Evolutionary conservation across 2,797 vertebrate species (phyloP).

Genomic region (Sarcoramphus papa): DNA sequence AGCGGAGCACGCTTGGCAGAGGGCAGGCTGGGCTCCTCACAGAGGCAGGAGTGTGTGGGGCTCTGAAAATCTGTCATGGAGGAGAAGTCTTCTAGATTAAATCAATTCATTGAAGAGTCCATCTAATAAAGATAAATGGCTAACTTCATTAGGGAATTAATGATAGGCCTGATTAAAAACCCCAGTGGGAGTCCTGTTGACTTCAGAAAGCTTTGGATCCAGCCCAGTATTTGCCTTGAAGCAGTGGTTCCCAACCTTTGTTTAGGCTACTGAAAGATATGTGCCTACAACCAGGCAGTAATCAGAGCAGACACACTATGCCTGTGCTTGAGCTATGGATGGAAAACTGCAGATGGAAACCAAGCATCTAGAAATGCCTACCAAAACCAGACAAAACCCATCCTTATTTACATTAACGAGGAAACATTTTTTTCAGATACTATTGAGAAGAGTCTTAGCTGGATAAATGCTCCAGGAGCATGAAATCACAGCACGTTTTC

Average conservation of each 20-base stretch:
- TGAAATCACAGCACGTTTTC: not conserved
- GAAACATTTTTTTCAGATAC: not conserved
- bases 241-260: not conserved
- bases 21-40: not conserved
- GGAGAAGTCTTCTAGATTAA: not conserved
- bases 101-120: not conserved
- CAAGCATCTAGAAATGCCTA: not conserved
- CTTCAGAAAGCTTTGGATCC: not conserved
- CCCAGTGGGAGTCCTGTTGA: not conserved
- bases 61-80: constrained; percentile 24
- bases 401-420: not conserved
- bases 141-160: constrained; percentile 43
- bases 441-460: not conserved
- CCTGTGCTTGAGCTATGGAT: not conserved
- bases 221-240: not conserved
- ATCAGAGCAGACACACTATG: not conserved
- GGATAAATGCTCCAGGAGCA: not conserved
- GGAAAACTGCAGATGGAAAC: not conserved
- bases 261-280: not conserved
- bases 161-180: not conserved
- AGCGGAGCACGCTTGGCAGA: not conserved
- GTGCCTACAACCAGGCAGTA: not conserved
- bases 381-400: not conserved
- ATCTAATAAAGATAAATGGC: constrained; percentile 39
- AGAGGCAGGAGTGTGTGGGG: not conserved